Conservation (phyloP, 2,888 invertebrate genomes). For the Teleogryllus oceanicus region DNA sequence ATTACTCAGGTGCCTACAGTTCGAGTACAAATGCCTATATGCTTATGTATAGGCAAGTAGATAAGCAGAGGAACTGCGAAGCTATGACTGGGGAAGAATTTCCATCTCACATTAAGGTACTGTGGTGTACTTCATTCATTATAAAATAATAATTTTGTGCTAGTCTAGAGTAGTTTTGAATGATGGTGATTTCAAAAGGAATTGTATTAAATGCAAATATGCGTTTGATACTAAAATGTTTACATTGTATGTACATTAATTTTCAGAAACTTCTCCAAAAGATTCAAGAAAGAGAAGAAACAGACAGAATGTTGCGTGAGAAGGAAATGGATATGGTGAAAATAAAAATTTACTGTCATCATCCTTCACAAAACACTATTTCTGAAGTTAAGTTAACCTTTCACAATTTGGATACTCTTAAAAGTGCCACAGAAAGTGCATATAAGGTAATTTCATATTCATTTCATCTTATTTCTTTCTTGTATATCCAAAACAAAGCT, state of each 20-base stretch:
- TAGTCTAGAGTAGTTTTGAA: too few species aligned
- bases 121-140: too few species aligned
- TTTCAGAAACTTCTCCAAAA: constrained; percentile 56
- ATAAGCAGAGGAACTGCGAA: constrained; percentile 59
- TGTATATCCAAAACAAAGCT: background rate
- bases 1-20: constrained; percentile 70
- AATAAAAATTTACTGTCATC: constrained; percentile 61
- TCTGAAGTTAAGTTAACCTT: constrained; percentile 56
- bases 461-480: background rate
- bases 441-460: constrained; percentile 43
- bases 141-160: too few species aligned
- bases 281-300: constrained; percentile 64
- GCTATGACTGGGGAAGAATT: constrained; percentile 66
- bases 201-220: background rate
- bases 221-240: background rate
- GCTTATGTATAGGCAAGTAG: constrained; percentile 82
- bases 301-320: constrained; percentile 57
- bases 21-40: constrained; percentile 87
- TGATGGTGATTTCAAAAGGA: background rate
- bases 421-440: constrained; percentile 58
- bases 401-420: constrained; percentile 58
- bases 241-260: background rate
- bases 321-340: constrained; percentile 61
- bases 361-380: constrained; percentile 51
- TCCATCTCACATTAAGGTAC: constrained; percentile 64